Conservation (phyloP, 2,797 vertebrate species). For the Crocodylus rhombifer region DNA sequence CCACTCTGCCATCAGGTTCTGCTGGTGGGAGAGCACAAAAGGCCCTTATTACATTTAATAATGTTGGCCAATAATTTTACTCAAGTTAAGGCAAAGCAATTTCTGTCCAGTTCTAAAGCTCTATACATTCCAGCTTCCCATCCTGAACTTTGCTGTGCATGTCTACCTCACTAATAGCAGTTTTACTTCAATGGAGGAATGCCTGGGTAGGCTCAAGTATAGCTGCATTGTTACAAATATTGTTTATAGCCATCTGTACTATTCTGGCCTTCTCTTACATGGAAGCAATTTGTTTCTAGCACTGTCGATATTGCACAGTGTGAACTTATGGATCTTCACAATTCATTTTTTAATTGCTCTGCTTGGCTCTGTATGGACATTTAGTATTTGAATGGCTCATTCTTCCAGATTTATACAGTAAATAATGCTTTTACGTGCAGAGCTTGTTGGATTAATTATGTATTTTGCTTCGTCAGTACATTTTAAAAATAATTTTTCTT, state of each 20-base stretch:
- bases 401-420: slow-evolving; percentile 37
- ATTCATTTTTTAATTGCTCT: slow-evolving; percentile 49
- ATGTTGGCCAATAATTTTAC: neutral
- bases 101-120: slow-evolving; percentile 63
- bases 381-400: slow-evolving; percentile 58
- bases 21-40: neutral
- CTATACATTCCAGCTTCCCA: slow-evolving; percentile 50
- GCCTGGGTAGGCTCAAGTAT: slow-evolving; percentile 40
- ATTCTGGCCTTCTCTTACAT: slow-evolving; percentile 45
- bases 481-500: neutral
- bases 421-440: slow-evolving; percentile 44
- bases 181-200: slow-evolving; percentile 64
- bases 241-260: slow-evolving; percentile 46
- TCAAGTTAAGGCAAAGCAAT: slow-evolving; percentile 60
- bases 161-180: slow-evolving; percentile 67
- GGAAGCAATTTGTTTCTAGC: slow-evolving; percentile 57
- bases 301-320: slow-evolving; percentile 48
- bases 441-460: slow-evolving; percentile 20
- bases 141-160: slow-evolving; percentile 40
- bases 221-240: slow-evolving; percentile 33
- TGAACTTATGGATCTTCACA: slow-evolving; percentile 53
- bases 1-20: neutral
- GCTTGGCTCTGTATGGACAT: slow-evolving; percentile 36
- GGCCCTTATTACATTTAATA: neutral
- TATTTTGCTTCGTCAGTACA: neutral